Evolutionary conservation across 2,797 vertebrate species (phyloP), one percentile per base, ranked within the genome.

Genomic region (Octomys mimax): DNA sequence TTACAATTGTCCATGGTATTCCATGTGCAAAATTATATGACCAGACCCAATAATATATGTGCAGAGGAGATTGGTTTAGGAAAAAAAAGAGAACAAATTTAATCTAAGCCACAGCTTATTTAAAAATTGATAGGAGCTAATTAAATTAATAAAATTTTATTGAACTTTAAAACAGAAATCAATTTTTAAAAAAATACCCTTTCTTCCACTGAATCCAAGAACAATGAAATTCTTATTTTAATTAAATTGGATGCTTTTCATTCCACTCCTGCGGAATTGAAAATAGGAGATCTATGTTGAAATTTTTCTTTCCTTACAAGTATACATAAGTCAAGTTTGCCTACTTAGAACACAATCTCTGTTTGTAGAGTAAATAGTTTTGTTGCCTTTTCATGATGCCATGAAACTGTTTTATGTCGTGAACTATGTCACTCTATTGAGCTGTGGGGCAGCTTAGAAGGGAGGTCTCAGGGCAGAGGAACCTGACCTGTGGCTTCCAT

Each of bases 121-220:
- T 96, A 97, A 97, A 98, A 98, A 97, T 96, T 97, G 95, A 97
- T 97, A 94, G 90, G 87, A 83, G 94, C 96, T 96, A 98, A 98
- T 97, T 98, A 97, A 97, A 97, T 97, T 96, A 97, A 97, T 97
- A 97, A 96, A 96, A 96, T 94, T 86, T 96, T 97, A 97, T 96
- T 94, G 94, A 96, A 88, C 96, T 96, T 87, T 95, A 97, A 96
- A 94, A 96, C 87, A 94, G 95, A 96, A 96, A 94, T 96, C 91
- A 95, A 92, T 94, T 92, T 78, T 71, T 28, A 9, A 64, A 95
- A 89, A 94, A 78, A 77, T 46, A 75, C 7, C 12, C 78, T 31
- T 18, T 84, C 73, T 94, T 92, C 82, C 62, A 61, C 0, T 88
- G 88, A 95, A 87, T 94, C 94, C 83, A 91, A 96, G 97, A 91